Conservation (phyloP, 35 echinoderm and acorn worm species). For the Chiridota heheva region DNA sequence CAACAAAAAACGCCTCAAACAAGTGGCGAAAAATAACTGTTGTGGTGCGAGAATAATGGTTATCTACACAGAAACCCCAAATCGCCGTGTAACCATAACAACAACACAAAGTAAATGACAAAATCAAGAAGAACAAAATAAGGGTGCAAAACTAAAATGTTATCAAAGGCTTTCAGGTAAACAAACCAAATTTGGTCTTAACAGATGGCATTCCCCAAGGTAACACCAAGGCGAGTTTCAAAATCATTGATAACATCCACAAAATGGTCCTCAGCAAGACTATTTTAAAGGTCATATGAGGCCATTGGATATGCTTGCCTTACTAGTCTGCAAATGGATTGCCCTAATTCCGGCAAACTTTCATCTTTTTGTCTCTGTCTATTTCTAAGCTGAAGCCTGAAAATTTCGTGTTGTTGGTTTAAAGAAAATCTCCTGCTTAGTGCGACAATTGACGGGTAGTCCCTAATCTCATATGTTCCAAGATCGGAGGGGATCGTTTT, state of each 20-base stretch:
- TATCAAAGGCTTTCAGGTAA: slow-evolving; percentile 31
- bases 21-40: too few species aligned
- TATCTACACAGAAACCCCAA: too few species aligned
- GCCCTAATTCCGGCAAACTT: slow-evolving; percentile 1
- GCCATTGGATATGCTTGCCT: slow-evolving; percentile 5
- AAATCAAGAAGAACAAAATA: too few species aligned
- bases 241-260: slow-evolving; percentile 19
- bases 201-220: slow-evolving; percentile 4
- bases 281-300: background rate
- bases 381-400: slow-evolving; percentile 42
- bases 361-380: slow-evolving; percentile 17
- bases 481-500: slow-evolving; percentile 13
- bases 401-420: slow-evolving; percentile 46
- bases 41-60: too few species aligned
- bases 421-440: slow-evolving; percentile 38
- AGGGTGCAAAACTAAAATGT: too few species aligned
- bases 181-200: slow-evolving; percentile 17
- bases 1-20: too few species aligned
- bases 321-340: background rate
- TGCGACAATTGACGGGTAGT: slow-evolving; percentile 2
- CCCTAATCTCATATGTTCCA: background rate
- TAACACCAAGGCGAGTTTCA: background rate
- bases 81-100: too few species aligned
- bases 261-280: slow-evolving; percentile 13
- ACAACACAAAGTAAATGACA: too few species aligned